Base-by-base conservation (phyloP, 1,140 invertebrate species). In the Pygmarrhopalites habei region DNA sequence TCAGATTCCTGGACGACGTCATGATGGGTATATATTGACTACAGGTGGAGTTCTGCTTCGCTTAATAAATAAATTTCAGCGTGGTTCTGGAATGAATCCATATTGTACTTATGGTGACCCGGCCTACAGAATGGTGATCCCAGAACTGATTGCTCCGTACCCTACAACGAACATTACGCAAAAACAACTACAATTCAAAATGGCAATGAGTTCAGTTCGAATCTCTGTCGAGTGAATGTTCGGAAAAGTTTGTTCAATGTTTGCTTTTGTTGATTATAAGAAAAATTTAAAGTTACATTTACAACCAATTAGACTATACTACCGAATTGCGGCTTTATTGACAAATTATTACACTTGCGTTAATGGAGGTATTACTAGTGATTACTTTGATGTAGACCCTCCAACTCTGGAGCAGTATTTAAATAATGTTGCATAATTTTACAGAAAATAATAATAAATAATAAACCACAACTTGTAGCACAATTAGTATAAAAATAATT, bases 301-400 rank as follows among this genome's bases (percentile, higher is more conserved):
- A 12, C 32, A 32, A 7, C 49, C 47, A 2, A n/a, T 61, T 7
- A 49, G 5, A 19, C 15, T 53, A n/a, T 61, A 61, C 17, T 61
- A 61, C 19, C 10, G 2, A 30, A 32, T 43, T 25, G 58, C n/a
- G 17, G 25, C 47, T 2, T 10, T 61, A 14, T 19, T 61, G 2
- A 61, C 47, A 7, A 61, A 61, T 53, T 61, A 49, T 19, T 49
- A 61, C 49, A 61, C 60, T 1, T 53, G 47, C 17, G 17, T 61
- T 0, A 53, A 61, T 25, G 47, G 60, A 21, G 25, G 49, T 10
- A 17, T 53, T 41, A 28, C 25, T 5, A 35, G 47, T 4, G 49
- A 53, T 26, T 61, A 61, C 29, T 61, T 61, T 61, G 19, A 19
- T 23, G n/a, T n/a, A n/a, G n/a, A n/a, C n/a, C n/a, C n/a, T n/a